Evolutionary conservation across 2,888 invertebrate genomes (phyloP), one percentile per base, ranked within the genome.

Genomic region (Perizoma flavofasciatum): DNA sequence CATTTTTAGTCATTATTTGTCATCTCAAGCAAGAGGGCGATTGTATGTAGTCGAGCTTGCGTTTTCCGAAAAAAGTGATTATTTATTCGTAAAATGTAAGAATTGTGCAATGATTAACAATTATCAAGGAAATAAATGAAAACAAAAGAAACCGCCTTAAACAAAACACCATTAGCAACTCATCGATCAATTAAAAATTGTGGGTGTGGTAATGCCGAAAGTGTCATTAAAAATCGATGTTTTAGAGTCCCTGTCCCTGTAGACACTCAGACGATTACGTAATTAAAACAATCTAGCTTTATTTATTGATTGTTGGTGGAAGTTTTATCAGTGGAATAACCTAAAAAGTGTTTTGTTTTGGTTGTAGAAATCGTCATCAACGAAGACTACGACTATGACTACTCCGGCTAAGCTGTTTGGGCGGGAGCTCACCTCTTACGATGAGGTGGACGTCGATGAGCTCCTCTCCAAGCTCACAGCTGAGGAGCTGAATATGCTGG

Each of bases 361-460:
- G 77, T 72, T 94, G 66, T 94, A 97, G 97, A 97, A 97, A 86
- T 97, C 97, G 82, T 96, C 97, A 75, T 95, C 95, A 74, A 97
- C 97, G 77, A 97, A 96, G 85, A 97, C 96, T 74, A 97, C 97
- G 73, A 97, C 96, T 83, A 96, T 96, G 95, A 97, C 97, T 81
- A 97, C 97, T 73, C 96, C 97, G 81, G 96, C 97, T 71, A 97
- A 97, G 90, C 89, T 98, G 75, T 97, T 96, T 83, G 97, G 98
- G 78, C 96, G 96, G 89, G 97, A 98, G 88, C 93, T 98, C 78
- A 96, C 96, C 80, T 95, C 96, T 76, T 98, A 97, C 84, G 98
- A 98, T 85, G 97, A 98, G 87, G 95, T 98, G 80, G 98, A 99
- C 86, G 97, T 99, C 73, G 99, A 99, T 84, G 97, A 98, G 76